These are phyloP conservation scores for Nesidiocoris tenuis DNA, from an alignment of 2,888 invertebrate species.

Conservation along the genomic window DNA sequence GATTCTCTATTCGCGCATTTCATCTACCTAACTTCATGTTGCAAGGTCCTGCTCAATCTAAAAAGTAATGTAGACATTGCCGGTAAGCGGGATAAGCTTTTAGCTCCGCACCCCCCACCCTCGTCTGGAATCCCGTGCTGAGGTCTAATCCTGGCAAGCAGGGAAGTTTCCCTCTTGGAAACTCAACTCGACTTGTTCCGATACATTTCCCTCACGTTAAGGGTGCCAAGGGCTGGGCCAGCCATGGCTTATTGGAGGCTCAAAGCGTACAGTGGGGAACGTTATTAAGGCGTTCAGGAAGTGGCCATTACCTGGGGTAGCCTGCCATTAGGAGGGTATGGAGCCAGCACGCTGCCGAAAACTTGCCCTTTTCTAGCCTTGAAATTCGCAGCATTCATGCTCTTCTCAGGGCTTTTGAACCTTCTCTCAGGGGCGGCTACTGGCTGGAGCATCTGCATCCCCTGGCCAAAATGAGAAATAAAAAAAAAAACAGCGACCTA, in stretches of 20 bases:
- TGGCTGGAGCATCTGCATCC: too few relatives aligned
- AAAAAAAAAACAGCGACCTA: too few relatives aligned
- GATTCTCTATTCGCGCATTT: too few relatives aligned
- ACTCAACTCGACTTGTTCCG: constrained; percentile 16
- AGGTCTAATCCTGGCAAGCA: background rate
- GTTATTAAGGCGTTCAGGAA: constrained; percentile 33
- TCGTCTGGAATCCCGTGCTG: background rate
- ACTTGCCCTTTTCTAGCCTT: background rate
- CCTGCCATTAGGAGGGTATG: background rate
- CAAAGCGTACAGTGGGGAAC: constrained; percentile 4
- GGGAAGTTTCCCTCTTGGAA: background rate
- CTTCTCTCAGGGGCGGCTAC: too few relatives aligned
- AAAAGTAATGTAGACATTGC: background rate
- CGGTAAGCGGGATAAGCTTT: background rate
- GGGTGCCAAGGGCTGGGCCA: background rate
- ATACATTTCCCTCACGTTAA: constrained; percentile 36
- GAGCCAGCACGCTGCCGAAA: background rate
- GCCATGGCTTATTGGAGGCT: background rate
- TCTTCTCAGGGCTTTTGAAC: too few relatives aligned
- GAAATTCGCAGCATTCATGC: too few relatives aligned
- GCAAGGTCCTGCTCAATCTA: background rate
- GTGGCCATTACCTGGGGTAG: constrained; percentile 28
- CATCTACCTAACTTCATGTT: background rate
- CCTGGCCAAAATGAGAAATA: too few relatives aligned
- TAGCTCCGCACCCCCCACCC: background rate